Evolutionary conservation across 2,113 vertebrate genomes (phyloP).

Genomic region (Prochilodus magdalenae): DNA sequence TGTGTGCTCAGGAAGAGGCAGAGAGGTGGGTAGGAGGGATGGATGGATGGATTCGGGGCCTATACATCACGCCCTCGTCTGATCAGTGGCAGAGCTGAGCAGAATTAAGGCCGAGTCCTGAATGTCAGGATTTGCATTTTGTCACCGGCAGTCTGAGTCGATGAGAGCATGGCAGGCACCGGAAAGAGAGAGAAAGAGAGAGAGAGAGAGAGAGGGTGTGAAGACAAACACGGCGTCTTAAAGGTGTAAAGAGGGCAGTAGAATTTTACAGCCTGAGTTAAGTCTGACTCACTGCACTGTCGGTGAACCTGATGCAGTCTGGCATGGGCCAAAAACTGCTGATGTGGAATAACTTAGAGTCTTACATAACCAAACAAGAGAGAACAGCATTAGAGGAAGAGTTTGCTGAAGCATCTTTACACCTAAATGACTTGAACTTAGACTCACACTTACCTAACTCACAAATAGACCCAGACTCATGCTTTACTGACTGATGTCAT

Average conservation of each 20-base stretch:
- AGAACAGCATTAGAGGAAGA: background rate
- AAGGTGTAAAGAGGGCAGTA: background rate
- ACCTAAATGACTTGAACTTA: no score
- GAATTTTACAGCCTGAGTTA: background rate
- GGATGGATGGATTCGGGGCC: background rate
- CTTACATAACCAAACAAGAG: background rate
- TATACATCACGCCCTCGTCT: slow-evolving; percentile 1
- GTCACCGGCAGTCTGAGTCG: slow-evolving; percentile 19
- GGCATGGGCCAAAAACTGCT: background rate
- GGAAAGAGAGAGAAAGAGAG: background rate
- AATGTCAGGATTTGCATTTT: slow-evolving; percentile 58
- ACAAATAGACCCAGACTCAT: no score
- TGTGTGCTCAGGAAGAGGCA: no score
- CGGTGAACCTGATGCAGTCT: background rate
- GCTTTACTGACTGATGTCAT: no score
- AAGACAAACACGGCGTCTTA: background rate
- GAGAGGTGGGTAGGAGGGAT: background rate
- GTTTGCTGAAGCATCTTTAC: background rate
- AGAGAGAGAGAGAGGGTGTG: background rate
- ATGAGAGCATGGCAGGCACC: background rate
- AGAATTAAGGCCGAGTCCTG: slow-evolving; percentile 36
- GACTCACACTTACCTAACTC: no score
- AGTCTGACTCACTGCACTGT: background rate
- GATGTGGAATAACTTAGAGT: background rate
- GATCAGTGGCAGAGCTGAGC: slow-evolving; percentile 14